phyloP scores from a whole-genome alignment of 2,113 vertebrate species.

The Salvelinus namaycush region DNA sequence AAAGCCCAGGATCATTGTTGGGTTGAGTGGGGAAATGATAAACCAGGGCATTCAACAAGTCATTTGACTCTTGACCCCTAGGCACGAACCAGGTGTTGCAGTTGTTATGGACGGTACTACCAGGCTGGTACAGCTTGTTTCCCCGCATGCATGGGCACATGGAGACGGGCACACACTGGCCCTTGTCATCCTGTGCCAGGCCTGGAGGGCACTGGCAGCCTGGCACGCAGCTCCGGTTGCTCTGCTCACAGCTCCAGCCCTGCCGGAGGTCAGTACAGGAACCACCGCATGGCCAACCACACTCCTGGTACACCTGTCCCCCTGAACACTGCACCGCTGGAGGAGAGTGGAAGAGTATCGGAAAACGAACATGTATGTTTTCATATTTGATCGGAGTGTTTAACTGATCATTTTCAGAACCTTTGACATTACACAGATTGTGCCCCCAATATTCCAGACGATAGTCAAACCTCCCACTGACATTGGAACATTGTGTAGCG shows the following conservation, averaged over 20 bases:
- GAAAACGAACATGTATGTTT: no score
- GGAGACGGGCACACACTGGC: constrained; percentile 79
- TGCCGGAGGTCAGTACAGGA: constrained; percentile 74
- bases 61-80: not conserved
- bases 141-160: constrained; percentile 79
- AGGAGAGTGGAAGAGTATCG: not conserved
- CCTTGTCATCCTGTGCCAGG: constrained; percentile 76
- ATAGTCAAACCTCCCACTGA: no score
- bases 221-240: constrained; percentile 73
- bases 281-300: constrained; percentile 70
- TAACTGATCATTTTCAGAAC: not conserved
- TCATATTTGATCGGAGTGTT: no score
- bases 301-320: constrained; percentile 86
- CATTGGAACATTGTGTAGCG: no score
- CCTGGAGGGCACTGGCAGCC: constrained; percentile 84
- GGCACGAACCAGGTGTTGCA: constrained; percentile 83
- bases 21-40: not conserved
- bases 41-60: no score
- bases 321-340: constrained; percentile 77
- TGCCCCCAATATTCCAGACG: no score
- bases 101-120: constrained; percentile 62
- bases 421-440: no score
- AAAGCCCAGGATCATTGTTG: not conserved
- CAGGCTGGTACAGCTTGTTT: constrained; percentile 59
- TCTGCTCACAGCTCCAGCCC: constrained; percentile 60